Conservation (phyloP, 2,113 vertebrate species). For the Oceanites oceanicus region DNA sequence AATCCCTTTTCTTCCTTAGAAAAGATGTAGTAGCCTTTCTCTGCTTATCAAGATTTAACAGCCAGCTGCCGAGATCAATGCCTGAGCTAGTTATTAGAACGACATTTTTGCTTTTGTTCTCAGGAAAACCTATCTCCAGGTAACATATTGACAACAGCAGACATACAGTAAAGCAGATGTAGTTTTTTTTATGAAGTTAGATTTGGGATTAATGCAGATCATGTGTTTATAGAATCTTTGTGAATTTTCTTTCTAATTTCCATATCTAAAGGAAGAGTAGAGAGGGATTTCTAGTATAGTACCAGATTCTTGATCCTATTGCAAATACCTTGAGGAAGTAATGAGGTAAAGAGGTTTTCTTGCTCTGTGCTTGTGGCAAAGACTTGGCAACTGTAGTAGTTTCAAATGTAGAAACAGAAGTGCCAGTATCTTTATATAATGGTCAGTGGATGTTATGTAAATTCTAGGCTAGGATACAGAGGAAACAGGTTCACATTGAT, state of each 20-base stretch:
- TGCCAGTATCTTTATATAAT: background rate
- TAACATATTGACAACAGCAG: background rate
- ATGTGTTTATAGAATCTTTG: background rate
- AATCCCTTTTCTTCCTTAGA: background rate
- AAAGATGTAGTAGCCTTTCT: background rate
- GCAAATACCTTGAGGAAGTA: background rate
- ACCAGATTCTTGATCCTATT: background rate
- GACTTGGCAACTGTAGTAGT: background rate
- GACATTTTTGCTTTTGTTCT: background rate
- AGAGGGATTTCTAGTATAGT: background rate
- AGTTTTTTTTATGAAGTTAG: background rate
- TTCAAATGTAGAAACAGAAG: background rate
- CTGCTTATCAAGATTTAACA: background rate
- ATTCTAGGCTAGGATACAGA: background rate
- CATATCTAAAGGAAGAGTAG: background rate
- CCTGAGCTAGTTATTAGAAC: background rate
- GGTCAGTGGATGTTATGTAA: background rate
- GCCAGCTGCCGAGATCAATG: background rate
- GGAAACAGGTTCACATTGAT: background rate
- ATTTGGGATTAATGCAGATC: background rate
- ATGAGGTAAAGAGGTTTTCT: background rate
- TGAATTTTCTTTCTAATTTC: background rate
- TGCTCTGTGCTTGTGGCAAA: background rate
- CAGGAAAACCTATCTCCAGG: background rate
- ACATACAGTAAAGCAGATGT: background rate